These are phyloP conservation scores for Hetaerina titia DNA, from an alignment of 2,888 invertebrate genomes.

Conservation along the genomic window DNA sequence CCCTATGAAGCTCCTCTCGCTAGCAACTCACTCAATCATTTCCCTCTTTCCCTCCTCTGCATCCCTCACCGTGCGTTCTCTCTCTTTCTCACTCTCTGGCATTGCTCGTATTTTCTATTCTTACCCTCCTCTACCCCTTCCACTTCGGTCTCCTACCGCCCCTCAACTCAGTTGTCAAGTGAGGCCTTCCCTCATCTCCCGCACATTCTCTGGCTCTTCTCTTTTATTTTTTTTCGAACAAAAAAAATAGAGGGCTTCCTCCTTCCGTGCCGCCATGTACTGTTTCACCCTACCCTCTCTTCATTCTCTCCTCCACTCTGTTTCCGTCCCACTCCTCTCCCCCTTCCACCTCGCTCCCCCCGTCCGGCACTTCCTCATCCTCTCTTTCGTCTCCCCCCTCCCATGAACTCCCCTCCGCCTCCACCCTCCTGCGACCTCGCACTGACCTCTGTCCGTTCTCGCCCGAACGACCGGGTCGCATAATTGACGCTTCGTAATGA, in stretches of 20 bases:
- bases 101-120: background rate
- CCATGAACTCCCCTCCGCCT: background rate
- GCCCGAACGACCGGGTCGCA: constrained; percentile 62
- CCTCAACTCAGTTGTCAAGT: background rate
- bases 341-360: background rate
- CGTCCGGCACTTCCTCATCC: background rate
- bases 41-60: background rate
- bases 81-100: background rate
- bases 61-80: background rate
- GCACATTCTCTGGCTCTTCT: background rate
- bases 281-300: background rate
- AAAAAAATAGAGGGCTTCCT: background rate
- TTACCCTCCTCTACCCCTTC: background rate
- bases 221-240: background rate
- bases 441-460: constrained; percentile 62
- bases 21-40: background rate
- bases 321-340: background rate
- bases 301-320: background rate
- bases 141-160: background rate
- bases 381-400: background rate
- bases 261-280: background rate
- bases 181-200: background rate
- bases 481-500: constrained; percentile 66
- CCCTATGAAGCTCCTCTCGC: background rate
- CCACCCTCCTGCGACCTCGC: constrained; percentile 27